Conservation (phyloP, 2,113 vertebrate genomes). For the Grallaria varia region DNA sequence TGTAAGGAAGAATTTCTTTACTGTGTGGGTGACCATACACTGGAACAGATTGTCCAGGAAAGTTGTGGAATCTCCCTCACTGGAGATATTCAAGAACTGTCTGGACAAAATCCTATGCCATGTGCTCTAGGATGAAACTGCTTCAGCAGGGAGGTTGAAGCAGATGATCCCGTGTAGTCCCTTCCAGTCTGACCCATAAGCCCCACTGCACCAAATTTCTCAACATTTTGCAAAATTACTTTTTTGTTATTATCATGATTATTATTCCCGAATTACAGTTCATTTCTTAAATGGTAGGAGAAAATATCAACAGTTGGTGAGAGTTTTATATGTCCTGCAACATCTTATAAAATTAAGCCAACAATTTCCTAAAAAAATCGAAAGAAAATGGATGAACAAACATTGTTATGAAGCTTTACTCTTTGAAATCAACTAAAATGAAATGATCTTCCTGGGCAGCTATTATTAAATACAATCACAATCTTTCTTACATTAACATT, state of each 20-base stretch:
- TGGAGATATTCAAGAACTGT: accelerated
- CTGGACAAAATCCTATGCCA: accelerated
- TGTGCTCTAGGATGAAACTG: neutral
- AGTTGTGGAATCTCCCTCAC: neutral
- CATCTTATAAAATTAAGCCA: neutral
- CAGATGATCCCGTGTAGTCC: neutral
- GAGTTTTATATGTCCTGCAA: neutral
- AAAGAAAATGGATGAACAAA: neutral
- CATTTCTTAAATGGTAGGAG: neutral
- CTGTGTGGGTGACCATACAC: accelerated
- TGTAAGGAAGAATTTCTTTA: accelerated
- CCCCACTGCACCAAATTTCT: neutral
- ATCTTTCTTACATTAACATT: neutral
- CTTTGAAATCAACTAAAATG: neutral
- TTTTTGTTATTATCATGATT: neutral
- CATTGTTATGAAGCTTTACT: neutral
- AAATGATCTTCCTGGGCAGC: neutral
- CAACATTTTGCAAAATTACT: neutral
- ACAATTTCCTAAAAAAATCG: neutral
- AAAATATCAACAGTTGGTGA: neutral
- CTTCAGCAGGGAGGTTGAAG: neutral
- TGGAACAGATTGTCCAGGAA: accelerated
- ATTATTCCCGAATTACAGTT: neutral
- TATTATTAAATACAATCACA: neutral
- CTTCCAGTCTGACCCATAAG: neutral